Base-by-base conservation (phyloP, 2,888 invertebrate species). In the Idaea dimidiata region DNA sequence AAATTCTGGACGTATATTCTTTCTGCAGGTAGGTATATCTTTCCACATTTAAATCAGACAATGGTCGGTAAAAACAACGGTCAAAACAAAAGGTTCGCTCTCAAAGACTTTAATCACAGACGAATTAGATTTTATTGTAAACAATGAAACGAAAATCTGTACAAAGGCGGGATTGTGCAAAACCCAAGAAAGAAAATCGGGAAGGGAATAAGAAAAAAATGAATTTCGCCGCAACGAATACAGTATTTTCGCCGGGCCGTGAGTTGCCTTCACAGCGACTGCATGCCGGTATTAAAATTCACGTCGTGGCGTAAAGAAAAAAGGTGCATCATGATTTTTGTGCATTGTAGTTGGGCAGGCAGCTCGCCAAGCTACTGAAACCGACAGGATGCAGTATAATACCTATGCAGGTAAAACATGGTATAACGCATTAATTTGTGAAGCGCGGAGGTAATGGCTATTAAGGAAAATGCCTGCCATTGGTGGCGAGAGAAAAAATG, bases 321-420 rank as follows among this genome's bases (percentile, higher is more conserved):
- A 76, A 74, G 74, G 69, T 76, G 76, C 80, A 75, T 74, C 74
- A 75, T 75, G 81, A 82, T 83, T 81, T 79, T 80, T 73, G 76
- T 71, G 76, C 78, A 82, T 80, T 83, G 80, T 81, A 78, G 54
- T 75, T 77, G 73, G 24, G 63, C 66, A 70, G 72, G 74, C 77
- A 69, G 65, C 64, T 65, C 66, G 66, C 68, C 74, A 72, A 70
- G 43, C 43, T 66, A 73, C 66, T 69, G 66, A 65, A 64, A 70
- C 72, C 78, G 69, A 43, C 33, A 16, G 57, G 18, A 56, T 18
- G 17, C 17, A 17, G 17, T 10, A 56, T 56, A 14, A 56, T 17
- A 24, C 24, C 24, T 24, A 24, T n/a, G 3, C 6, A 54, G 18
- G 18, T 31, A 16, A 54, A 14, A 17, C 14, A 10, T 17, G 18